phyloP scores from a whole-genome alignment of 2,113 vertebrate genomes.

The Thryonomys swinderianus region DNA sequence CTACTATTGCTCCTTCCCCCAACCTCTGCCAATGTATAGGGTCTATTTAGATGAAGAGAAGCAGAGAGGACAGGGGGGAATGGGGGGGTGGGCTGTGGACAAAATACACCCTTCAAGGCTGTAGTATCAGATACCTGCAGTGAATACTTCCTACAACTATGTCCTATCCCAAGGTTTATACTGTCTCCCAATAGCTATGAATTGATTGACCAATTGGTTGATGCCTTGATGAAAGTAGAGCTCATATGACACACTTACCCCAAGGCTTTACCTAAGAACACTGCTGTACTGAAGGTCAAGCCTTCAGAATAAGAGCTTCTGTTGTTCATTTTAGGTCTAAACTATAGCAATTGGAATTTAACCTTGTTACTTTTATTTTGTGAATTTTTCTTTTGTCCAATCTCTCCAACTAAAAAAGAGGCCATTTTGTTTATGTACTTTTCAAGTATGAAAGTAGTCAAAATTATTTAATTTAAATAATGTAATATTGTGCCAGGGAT shows the following conservation, averaged over 20 bases:
- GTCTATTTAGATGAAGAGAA: neutral
- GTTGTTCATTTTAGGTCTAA: neutral
- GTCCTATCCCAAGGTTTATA: neutral
- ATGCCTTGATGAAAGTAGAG: neutral
- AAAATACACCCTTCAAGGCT: neutral
- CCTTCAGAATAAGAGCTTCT: neutral
- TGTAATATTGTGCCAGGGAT: too few relatives aligned
- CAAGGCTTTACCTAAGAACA: neutral
- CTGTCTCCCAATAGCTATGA: too few relatives aligned
- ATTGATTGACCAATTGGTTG: neutral
- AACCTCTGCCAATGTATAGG: neutral
- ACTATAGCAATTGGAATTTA: neutral
- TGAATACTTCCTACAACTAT: neutral
- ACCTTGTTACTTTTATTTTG: neutral
- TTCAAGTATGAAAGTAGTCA: neutral
- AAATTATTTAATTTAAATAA: neutral
- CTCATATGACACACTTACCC: neutral
- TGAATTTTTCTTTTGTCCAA: neutral
- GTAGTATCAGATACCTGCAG: neutral
- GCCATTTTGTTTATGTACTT: neutral
- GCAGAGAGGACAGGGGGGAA: neutral
- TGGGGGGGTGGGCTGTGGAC: neutral
- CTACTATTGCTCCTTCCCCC: neutral
- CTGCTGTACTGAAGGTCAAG: neutral
- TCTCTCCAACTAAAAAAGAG: neutral